phyloP scores from a whole-genome alignment of 2,113 vertebrate species.

The Microcebus ravelobensis region DNA sequence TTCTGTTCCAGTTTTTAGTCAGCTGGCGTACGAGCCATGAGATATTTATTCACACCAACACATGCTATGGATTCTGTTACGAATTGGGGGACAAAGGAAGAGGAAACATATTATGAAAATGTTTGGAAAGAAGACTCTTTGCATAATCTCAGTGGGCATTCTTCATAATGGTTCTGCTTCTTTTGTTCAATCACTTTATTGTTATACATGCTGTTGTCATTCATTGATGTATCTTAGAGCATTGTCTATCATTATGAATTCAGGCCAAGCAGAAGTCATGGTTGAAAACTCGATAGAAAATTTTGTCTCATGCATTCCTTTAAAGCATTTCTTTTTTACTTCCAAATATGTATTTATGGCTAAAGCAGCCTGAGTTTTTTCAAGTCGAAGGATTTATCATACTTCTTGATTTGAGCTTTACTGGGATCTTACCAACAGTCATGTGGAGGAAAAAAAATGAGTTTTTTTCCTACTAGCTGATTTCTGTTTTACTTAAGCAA shows the following conservation, averaged over 20 bases:
- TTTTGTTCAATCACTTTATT: neutral
- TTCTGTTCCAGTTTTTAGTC: neutral
- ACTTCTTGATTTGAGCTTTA: neutral
- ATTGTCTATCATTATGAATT: neutral
- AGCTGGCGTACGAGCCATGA: neutral
- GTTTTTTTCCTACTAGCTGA: neutral
- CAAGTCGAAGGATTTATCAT: neutral
- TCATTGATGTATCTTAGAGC: neutral
- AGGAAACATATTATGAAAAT: neutral
- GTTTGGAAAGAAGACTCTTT: neutral
- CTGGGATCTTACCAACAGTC: neutral
- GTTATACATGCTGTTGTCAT: neutral
- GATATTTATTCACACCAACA: neutral
- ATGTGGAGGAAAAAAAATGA: neutral
- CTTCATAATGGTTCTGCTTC: neutral
- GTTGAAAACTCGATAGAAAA: neutral
- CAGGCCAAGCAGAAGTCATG: neutral
- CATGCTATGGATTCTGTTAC: neutral
- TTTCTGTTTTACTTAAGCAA: slow-evolving; percentile 20
- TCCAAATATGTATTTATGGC: neutral
- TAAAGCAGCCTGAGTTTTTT: slow-evolving; percentile 7
- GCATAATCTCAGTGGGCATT: neutral
- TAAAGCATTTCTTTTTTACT: neutral
- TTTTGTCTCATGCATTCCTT: neutral
- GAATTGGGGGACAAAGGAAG: neutral